A percentile compares a stretch with the other conserved stretches of the same genome.
phyloP scores from a whole-genome alignment of 2,797 vertebrate genomes.

The Rhinophrynus dorsalis region DNA sequence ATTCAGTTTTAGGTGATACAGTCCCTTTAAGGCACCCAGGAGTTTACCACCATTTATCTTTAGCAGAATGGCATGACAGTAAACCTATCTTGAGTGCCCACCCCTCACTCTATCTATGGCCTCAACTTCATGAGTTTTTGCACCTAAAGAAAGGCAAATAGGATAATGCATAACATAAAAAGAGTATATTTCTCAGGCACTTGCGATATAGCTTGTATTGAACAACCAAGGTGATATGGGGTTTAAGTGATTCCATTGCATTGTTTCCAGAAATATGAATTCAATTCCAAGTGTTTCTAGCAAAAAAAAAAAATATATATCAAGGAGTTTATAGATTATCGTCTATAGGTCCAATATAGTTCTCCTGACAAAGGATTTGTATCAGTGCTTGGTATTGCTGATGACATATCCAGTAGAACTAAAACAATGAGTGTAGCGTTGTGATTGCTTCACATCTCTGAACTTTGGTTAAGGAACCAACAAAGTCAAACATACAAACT shows the following conservation, averaged over 20 bases:
- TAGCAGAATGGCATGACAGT: not conserved
- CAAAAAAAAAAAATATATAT: conserved; percentile 41
- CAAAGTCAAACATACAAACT: too few relatives aligned
- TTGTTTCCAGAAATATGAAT: conserved; percentile 15
- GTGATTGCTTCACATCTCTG: too few relatives aligned
- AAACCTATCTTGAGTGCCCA: conserved; percentile 9
- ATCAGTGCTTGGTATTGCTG: conserved; percentile 29
- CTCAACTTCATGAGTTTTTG: conserved; percentile 5
- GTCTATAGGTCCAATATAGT: conserved; percentile 13
- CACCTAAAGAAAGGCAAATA: conserved; percentile 28
- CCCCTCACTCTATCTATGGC: not conserved
- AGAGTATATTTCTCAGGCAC: conserved; percentile 42
- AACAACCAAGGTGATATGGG: conserved; percentile 19
- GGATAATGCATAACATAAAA: conserved; percentile 20
- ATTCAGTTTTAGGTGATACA: too few relatives aligned
- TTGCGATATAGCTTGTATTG: conserved; percentile 36
- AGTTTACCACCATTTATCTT: conserved; percentile 17
- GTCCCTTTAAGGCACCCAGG: conserved; percentile 15
- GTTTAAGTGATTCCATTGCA: conserved; percentile 7
- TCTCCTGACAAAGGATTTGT: conserved; percentile 29
- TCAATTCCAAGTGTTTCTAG: conserved; percentile 30
- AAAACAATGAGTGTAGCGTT: not conserved
- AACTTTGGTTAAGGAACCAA: too few relatives aligned
- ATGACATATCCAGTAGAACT: not conserved
- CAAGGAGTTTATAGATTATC: conserved; percentile 46